Percentiles rank a stretch among this genome's conserved stretches.
Conservation (phyloP, 2,888 invertebrate species). For the Watsonalla cultraria region DNA sequence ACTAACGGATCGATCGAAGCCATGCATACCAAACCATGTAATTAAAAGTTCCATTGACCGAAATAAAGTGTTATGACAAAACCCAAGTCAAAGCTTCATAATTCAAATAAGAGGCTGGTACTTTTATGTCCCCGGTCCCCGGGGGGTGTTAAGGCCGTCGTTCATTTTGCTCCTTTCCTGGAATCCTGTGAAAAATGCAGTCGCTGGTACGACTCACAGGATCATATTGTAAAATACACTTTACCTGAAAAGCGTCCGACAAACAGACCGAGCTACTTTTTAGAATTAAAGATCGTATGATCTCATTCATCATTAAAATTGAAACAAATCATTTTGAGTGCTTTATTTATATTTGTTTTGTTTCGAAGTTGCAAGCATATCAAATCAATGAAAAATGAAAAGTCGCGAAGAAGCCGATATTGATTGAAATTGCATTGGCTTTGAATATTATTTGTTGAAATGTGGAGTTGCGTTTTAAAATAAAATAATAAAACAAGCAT, state of each 20-base stretch:
- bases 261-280: slow-evolving; percentile 24
- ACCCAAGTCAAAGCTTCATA: slow-evolving; percentile 36
- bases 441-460: too few relatives aligned
- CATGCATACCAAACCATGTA: background rate
- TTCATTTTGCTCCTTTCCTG: slow-evolving; percentile 47
- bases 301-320: slow-evolving; percentile 12
- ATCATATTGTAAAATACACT: slow-evolving; percentile 48
- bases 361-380: too few relatives aligned
- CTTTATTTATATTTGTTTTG: too few relatives aligned
- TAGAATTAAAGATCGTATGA: slow-evolving; percentile 25
- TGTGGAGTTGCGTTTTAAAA: too few relatives aligned
- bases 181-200: slow-evolving; percentile 48
- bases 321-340: background rate
- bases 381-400: too few relatives aligned
- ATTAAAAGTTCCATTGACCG: background rate
- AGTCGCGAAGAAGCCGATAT: too few relatives aligned
- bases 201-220: slow-evolving; percentile 26
- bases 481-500: too few relatives aligned
- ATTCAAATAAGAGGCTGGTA: slow-evolving; percentile 47
- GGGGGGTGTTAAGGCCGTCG: slow-evolving; percentile 39
- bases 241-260: slow-evolving; percentile 33
- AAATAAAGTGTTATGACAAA: slow-evolving; percentile 23
- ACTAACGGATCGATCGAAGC: too few relatives aligned
- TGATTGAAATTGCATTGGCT: too few relatives aligned
- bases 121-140: slow-evolving; percentile 49